phyloP scores from a whole-genome alignment of 2,888 invertebrate genomes.

The Terebella lapidaria region DNA sequence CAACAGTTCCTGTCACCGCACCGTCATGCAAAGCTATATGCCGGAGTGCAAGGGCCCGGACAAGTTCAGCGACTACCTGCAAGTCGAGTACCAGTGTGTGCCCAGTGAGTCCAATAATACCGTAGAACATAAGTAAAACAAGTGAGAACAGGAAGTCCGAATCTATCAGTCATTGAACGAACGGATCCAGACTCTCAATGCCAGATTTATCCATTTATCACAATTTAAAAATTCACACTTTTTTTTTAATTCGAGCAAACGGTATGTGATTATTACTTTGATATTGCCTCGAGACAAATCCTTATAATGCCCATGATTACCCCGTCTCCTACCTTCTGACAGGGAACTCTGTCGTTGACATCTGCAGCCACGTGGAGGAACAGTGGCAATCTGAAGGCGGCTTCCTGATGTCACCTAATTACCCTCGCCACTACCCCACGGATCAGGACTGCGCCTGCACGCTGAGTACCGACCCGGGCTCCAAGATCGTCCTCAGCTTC shows the following conservation, averaged over 20 bases:
- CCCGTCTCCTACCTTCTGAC: too few relatives aligned
- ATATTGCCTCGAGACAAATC: too few relatives aligned
- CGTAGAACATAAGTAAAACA: too few relatives aligned
- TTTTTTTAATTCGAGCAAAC: too few relatives aligned
- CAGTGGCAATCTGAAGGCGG: slow-evolving; percentile 14
- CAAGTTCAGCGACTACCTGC: slow-evolving; percentile 26
- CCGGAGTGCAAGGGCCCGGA: slow-evolving; percentile 17
- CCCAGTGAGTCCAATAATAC: slow-evolving; percentile 26
- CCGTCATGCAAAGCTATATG: slow-evolving; percentile 26
- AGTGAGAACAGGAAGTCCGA: background rate
- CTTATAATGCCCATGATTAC: too few relatives aligned
- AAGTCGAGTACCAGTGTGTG: slow-evolving; percentile 26
- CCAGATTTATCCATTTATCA: too few relatives aligned
- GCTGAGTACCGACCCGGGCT: slow-evolving; percentile 15
- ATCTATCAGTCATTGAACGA: background rate
- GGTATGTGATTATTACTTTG: too few relatives aligned
- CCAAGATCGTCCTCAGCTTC: slow-evolving; percentile 20
- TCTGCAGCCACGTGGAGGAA: slow-evolving; percentile 12
- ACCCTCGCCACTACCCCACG: slow-evolving; percentile 23
- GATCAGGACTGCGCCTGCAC: slow-evolving; percentile 22
- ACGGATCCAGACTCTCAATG: too few relatives aligned
- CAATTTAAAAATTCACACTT: too few relatives aligned
- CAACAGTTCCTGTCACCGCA: slow-evolving; percentile 20
- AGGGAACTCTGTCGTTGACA: slow-evolving; percentile 20
- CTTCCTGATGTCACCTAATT: slow-evolving; percentile 23